Conservation (phyloP, 92 coral and sea anemone genomes). For the Diadumene lineata region DNA sequence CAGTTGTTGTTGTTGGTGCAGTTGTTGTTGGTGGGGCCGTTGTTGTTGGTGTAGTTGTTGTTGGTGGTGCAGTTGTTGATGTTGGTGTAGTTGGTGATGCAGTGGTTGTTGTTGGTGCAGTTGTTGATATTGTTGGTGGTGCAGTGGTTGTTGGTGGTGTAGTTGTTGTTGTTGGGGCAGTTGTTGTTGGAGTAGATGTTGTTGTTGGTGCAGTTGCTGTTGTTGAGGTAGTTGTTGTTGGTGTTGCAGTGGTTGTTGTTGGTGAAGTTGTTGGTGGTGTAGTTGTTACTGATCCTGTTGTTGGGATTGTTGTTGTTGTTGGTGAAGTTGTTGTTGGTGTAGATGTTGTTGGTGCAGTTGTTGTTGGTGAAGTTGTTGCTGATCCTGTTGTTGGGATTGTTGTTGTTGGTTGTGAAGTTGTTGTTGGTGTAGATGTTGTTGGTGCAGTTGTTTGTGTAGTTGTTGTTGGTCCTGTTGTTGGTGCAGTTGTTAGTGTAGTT, state of each 20-base stretch:
- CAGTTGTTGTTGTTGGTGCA: no score
- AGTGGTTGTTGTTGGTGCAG: no score
- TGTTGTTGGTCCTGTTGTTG: not conserved
- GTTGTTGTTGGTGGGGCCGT: not conserved
- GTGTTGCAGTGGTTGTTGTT: not conserved
- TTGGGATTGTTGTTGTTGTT: not conserved
- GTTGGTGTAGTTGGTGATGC: not conserved
- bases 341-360: not conserved
- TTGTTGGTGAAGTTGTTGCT: not conserved
- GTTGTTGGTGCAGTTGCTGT: not conserved
- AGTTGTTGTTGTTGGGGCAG: not conserved
- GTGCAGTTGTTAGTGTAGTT: not conserved
- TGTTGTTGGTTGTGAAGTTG: not conserved
- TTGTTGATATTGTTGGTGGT: not conserved
- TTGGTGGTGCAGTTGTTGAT: not conserved
- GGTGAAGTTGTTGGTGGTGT: not conserved
- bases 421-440: not conserved
- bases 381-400: not conserved
- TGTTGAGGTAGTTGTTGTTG: not conserved
- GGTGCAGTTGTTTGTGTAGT: slow-evolving; percentile 4
- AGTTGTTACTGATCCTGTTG: not conserved
- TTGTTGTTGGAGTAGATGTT: not conserved
- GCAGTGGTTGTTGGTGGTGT: not conserved
- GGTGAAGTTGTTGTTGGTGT: not conserved
- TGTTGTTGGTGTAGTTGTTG: not conserved